Base-by-base conservation (phyloP, 2,797 vertebrate genomes). In the Chelidonichthys spinosus region DNA sequence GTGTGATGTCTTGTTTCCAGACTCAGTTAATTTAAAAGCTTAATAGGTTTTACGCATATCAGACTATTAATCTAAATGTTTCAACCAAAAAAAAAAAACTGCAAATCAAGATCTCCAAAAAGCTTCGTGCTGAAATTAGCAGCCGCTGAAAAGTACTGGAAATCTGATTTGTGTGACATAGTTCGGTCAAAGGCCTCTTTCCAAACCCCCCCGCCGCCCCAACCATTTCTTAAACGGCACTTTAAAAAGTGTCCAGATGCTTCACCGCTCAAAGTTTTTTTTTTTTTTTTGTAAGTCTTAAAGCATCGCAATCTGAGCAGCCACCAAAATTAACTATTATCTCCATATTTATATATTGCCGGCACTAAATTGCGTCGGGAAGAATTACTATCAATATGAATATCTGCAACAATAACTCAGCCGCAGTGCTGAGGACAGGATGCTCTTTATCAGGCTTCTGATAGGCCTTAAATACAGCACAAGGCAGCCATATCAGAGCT, bases 341-440 rank as follows among this genome's bases (percentile, higher is more conserved):
- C 92, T 94, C 86, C 89, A 88, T 92, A 92, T 93, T 92, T 93
- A 92, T 93, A 92, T 94, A 94, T 93, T 84, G 89, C 92, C 50
- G 44, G 84, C 82, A 88, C 90, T 93, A 93, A 94, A 94, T 93
- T 94, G 90, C 84, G 90, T 92, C 91, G 68, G 84, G 83, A 91
- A 92, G 92, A 94, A 90, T 94, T 93, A 94, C 92, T 92, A 94
- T 94, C 91, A 93, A 93, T 91, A 91, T 91, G 90, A 94, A 93
- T 93, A 93, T 94, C 91, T 87, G 89, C 79, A 83, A 90, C 91
- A 90, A 93, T 94, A 94, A 94, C 91, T 94, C 94, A 93, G 87
- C 55, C 43, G 67, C 84, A 79, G 90, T 84, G 90, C 82, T 90
- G 85, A 90, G 89, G 92, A 92, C 90, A 91, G 88, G 85, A 90